Conservation (phyloP, 2,797 vertebrate species). For the Podarcis lilfordi region DNA sequence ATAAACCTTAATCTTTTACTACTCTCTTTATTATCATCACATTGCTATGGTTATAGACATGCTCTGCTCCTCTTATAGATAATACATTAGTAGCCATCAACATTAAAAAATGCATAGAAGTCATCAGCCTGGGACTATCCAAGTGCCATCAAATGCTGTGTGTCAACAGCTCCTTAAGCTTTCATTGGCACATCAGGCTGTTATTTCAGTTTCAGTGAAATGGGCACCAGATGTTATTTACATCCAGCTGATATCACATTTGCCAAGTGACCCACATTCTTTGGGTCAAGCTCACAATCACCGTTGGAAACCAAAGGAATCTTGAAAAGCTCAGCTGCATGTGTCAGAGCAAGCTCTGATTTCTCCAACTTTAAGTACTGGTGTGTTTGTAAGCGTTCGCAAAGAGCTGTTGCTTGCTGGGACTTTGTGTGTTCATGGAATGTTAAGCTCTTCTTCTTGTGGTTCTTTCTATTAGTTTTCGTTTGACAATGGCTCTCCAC, state of each 20-base stretch:
- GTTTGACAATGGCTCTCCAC: not conserved
- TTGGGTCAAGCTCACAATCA: constrained; percentile 11
- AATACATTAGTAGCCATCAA: constrained; percentile 27
- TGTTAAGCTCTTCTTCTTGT: not conserved
- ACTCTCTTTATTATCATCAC: not conserved
- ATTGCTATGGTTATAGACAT: not conserved
- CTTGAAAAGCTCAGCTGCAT: not conserved
- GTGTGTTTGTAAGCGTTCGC: not conserved
- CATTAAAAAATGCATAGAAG: not conserved
- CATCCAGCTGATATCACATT: not conserved
- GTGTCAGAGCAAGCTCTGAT: not conserved
- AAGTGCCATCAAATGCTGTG: not conserved
- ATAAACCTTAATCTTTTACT: constrained; percentile 27
- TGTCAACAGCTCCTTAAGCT: not conserved
- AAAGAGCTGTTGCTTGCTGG: not conserved
- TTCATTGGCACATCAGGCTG: not conserved
- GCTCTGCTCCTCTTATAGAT: constrained; percentile 9
- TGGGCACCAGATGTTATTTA: constrained; percentile 22
- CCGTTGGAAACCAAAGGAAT: constrained; percentile 18
- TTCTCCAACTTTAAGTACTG: not conserved
- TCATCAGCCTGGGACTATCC: not conserved
- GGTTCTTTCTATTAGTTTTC: not conserved
- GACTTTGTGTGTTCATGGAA: not conserved
- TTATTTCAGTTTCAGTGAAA: not conserved
- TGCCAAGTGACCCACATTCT: not conserved